Base-by-base conservation (phyloP, 2,888 invertebrate genomes). In the Brachyptera putata region DNA sequence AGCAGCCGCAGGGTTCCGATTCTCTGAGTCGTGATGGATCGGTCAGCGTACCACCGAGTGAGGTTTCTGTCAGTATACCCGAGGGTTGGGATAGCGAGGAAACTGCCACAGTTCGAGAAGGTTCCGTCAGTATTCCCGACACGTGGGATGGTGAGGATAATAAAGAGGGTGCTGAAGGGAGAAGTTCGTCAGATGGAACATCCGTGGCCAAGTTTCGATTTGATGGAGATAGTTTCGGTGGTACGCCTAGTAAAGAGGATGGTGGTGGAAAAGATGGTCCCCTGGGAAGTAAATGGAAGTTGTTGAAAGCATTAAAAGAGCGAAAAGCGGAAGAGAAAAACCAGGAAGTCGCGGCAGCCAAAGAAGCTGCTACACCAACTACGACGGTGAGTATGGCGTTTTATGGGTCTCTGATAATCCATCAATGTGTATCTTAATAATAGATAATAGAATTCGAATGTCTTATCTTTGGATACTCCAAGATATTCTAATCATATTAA, bases 221-320 rank as follows among this genome's bases (percentile, higher is more conserved):
- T 56, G 79, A 80, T 69, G 68, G 36, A 1, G 62, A 63, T 24
- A 46, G 56, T 22, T 36, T 53, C 53, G 50, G 34, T 26, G 34
- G n/a, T 46, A 41, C 57, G 16, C 41, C 65, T 9, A 67, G 68
- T 4, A 74, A 73, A 64, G 73, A 71, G 60, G 67, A 67, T 11
- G 73, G 66, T 70, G 77, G 70, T 63, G 76, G 72, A 71, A 71
- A 69, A 64, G 78, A 71, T 68, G 80, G 81, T 49, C 83, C 82
- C 11, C 80, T 86, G 56, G 87, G 90, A 7, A 92, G 92, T 71
- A 92, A 92, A 73, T 94, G 94, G 94, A 93, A 93, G 73, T 79
- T 94, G 46, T 75, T 94, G 1, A 94, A 93, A 75, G 92, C 93
- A 1, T 75, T 94, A 25, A 93, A 93, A 72, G 93, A 94, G 69